Conservation (phyloP, 2,888 invertebrate species). For the Hemistola chrysoprasaria region DNA sequence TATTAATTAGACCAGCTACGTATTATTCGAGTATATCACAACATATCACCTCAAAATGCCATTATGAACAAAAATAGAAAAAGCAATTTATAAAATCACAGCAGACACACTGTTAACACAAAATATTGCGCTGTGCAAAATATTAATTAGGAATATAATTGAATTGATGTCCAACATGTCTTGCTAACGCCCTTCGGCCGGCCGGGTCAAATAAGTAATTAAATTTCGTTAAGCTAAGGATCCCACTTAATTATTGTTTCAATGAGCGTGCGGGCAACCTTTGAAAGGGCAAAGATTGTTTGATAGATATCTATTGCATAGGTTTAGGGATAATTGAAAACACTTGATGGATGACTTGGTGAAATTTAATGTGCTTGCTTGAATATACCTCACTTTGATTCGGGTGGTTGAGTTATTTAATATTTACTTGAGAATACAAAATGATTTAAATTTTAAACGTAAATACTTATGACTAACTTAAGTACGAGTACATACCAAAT, state of each 20-base stretch:
- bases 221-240: conserved; percentile 50
- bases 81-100: neutral
- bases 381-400: too few species aligned
- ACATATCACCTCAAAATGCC: conserved; percentile 15
- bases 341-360: too few species aligned
- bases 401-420: too few species aligned
- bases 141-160: conserved; percentile 50
- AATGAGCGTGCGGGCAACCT: conserved; percentile 13
- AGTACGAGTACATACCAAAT: too few species aligned
- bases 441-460: too few species aligned
- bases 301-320: too few species aligned
- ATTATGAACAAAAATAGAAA: neutral
- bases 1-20: too few species aligned
- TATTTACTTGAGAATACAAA: too few species aligned
- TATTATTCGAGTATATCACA: too few species aligned
- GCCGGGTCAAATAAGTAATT: conserved; percentile 59
- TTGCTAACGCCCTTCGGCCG: conserved; percentile 26
- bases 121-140: conserved; percentile 20
- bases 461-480: too few species aligned
- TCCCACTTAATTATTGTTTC: conserved; percentile 47
- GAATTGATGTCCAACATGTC: conserved; percentile 55
- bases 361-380: too few species aligned
- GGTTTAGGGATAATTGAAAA: too few species aligned
- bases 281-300: conserved; percentile 2
- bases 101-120: conserved; percentile 4